phyloP scores from a whole-genome alignment of 2,797 vertebrate species.

The Takifugu ocellatus region DNA sequence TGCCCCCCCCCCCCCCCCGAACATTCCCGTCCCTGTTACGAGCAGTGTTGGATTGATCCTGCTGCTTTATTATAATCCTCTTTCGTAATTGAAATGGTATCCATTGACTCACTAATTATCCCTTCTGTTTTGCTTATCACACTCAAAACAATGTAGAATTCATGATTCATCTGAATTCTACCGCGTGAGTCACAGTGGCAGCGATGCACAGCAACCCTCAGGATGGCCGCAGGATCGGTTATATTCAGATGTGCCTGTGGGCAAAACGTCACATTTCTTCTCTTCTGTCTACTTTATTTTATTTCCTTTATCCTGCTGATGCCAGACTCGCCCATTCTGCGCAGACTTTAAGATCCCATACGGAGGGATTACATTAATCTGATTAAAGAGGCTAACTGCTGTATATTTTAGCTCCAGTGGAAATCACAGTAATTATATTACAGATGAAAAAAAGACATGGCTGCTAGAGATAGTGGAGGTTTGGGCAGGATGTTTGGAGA shows the following conservation, averaged over 20 bases:
- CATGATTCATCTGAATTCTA: slow-evolving; percentile 11
- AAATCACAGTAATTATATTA: slow-evolving; percentile 30
- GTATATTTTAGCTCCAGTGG: slow-evolving; percentile 23
- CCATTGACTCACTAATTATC: slow-evolving; percentile 7
- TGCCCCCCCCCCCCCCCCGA: too few relatives aligned
- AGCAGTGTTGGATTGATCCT: slow-evolving; percentile 1
- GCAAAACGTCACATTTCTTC: slow-evolving; percentile 6
- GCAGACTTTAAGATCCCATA: slow-evolving; percentile 25
- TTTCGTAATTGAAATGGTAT: slow-evolving; percentile 16
- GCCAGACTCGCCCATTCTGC: slow-evolving; percentile 8
- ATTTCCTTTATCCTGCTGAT: slow-evolving; percentile 1
- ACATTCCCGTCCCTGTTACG: too few relatives aligned
- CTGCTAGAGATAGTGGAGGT: slow-evolving; percentile 5
- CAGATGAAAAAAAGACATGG: slow-evolving; percentile 5
- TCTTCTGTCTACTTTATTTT: slow-evolving; percentile 11
- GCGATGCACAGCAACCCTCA: slow-evolving; percentile 3
- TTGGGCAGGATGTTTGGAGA: slow-evolving; percentile 8
- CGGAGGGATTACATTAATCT: slow-evolving; percentile 41
- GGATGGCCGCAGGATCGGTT: background rate
- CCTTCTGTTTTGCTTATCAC: slow-evolving; percentile 16
- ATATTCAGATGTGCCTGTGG: slow-evolving; percentile 3
- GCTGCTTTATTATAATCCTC: slow-evolving; percentile 19
- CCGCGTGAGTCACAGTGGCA: slow-evolving; percentile 7
- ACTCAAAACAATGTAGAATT: slow-evolving; percentile 10
- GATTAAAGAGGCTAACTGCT: slow-evolving; percentile 34